Conservation (phyloP, 2,888 invertebrate genomes). For the Crossocerus cetratus region DNA sequence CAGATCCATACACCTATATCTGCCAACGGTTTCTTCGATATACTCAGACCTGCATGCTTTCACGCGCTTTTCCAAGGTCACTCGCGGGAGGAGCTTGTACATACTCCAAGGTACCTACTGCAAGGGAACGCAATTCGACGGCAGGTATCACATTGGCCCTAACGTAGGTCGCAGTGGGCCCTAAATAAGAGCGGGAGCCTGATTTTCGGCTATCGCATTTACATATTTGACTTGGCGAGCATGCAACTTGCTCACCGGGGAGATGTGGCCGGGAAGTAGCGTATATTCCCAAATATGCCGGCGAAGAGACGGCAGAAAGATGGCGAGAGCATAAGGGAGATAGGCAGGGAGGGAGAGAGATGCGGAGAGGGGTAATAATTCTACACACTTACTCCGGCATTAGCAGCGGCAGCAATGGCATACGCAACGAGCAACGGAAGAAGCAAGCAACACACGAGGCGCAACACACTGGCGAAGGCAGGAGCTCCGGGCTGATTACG, state of each 20-base stretch:
- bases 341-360: background rate
- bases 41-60: no score
- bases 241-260: background rate
- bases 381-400: constrained; percentile 43
- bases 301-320: background rate
- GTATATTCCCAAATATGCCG: background rate
- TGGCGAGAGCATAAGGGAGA: background rate
- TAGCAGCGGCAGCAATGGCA: constrained; percentile 51
- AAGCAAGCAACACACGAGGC: constrained; percentile 39
- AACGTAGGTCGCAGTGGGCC: background rate
- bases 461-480: constrained; percentile 53
- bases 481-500: constrained; percentile 67
- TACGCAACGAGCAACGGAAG: constrained; percentile 54
- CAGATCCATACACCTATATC: no score
- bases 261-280: background rate
- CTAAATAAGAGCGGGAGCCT: background rate
- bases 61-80: no score
- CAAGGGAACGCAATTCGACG: no score
- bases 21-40: background rate
- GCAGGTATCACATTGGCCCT: no score
- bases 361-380: constrained; percentile 3
- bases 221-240: background rate
- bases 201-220: constrained; percentile 3
- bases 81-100: no score
- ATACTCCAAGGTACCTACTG: no score